Conservation (phyloP, 2,888 invertebrate genomes). For the Cosmia pyralina region DNA sequence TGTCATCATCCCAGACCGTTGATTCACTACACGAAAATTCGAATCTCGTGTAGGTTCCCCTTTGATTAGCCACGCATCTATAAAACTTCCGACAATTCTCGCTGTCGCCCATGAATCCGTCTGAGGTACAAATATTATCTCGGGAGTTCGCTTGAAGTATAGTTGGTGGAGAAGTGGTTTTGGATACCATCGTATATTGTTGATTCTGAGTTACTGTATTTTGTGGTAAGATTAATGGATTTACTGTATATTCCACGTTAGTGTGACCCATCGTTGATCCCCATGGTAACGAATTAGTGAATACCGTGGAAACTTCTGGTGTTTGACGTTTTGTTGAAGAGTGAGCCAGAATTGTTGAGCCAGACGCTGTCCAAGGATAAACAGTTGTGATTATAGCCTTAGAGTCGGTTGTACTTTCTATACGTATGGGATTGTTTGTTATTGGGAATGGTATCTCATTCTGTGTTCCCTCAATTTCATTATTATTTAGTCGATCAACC, state of each 20-base stretch:
- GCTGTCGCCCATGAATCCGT: conserved; percentile 94
- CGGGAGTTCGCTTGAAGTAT: conserved; percentile 39
- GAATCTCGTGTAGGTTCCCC: conserved; percentile 91
- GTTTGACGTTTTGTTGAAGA: conserved; percentile 42
- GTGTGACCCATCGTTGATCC: conserved; percentile 29
- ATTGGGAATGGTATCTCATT: conserved; percentile 82
- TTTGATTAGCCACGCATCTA: conserved; percentile 92
- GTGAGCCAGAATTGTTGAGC: conserved; percentile 16
- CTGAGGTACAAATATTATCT: conserved; percentile 87
- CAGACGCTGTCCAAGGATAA: conserved; percentile 37
- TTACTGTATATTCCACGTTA: conserved; percentile 7
- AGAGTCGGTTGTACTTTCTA: conserved; percentile 24
- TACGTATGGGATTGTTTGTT: conserved; percentile 55
- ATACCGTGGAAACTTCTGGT: conserved; percentile 26
- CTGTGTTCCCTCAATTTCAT: conserved; percentile 82
- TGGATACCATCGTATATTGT: conserved; percentile 14
- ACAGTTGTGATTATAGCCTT: conserved; percentile 29
- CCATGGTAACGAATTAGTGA: conserved; percentile 52
- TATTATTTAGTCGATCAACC: conserved; percentile 75
- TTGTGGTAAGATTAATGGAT: conserved; percentile 16
- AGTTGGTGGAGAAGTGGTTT: conserved; percentile 48
- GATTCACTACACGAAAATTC: conserved; percentile 94
- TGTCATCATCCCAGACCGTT: conserved; percentile 94
- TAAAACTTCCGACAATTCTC: conserved; percentile 94
- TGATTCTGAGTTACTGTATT: conserved; percentile 14